Base-by-base conservation (phyloP, 2,888 invertebrate species). In the Candidula unifasciata region DNA sequence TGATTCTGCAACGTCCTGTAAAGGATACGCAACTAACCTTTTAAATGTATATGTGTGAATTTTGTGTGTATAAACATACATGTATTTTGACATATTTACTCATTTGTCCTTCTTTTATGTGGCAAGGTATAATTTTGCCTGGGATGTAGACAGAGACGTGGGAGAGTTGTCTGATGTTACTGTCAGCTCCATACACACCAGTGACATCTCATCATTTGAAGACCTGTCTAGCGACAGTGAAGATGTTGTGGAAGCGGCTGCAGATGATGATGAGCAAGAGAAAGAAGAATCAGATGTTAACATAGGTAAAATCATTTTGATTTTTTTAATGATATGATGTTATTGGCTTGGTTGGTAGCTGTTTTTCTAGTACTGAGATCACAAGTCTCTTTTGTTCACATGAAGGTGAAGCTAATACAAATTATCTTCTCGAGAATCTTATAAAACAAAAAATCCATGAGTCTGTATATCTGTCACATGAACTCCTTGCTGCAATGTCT, bases 181-280 rank as follows among this genome's bases (percentile, higher is more conserved):
- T 5, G 89, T 94, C 57, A 94, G 94, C 86, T 94, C 94, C 18
- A 93, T 94, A 6, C 94, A 94, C 88, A 94, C 94, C 18, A 94
- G 94, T 89, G 94, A 94, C 87, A 89, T 94, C 80, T 94, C 94
- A 0, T 92, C 92, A 68, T 94, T 93, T 83, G 83, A 79, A 79
- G 83, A 80, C 52, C 21, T 68, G 24, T 76, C 84, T 35, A 24
- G 60, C 24, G 27, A 35, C 24, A 78, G 71, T 82, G 68, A 76
- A 5, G 52, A 37, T 84, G 44, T 21, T 68, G 30, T 27, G 21
- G 79, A 83, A 37, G 8, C 44, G 13, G 27, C 37, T 35, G 35
- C 57, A 71, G 74, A 33, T 24, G 82, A 76, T 33, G 54, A 52
- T 66, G 69, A 30, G 24, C 6, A 35, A 54, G 69, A 79, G 6